Conservation (phyloP, 2,888 invertebrate genomes). For the Gonocerus acuteangulatus region DNA sequence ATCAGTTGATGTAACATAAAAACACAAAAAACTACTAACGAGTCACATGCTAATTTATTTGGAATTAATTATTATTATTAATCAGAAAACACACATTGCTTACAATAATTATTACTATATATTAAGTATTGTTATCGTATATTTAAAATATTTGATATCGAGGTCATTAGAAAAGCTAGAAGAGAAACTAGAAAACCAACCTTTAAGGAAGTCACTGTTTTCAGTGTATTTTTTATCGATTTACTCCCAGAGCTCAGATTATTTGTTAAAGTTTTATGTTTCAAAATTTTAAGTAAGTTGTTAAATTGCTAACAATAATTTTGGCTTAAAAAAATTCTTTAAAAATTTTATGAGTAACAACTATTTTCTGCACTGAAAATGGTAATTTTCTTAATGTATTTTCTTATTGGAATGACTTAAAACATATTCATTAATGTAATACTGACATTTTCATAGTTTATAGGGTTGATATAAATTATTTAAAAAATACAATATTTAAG, state of each 20-base stretch:
- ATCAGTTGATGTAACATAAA: neutral
- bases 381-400: constrained; percentile 20
- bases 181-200: constrained; percentile 6
- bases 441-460: constrained; percentile 14
- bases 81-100: constrained; percentile 14
- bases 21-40: neutral
- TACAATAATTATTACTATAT: constrained; percentile 19
- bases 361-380: neutral
- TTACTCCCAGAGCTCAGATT: too few species aligned
- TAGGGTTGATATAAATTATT: constrained; percentile 17
- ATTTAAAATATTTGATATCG: constrained; percentile 11
- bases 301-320: too few species aligned
- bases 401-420: constrained; percentile 19
- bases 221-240: neutral
- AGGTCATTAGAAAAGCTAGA: constrained; percentile 17
- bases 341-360: too few species aligned
- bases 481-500: constrained; percentile 12
- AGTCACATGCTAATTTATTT: constrained; percentile 14
- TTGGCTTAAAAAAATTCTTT: too few species aligned
- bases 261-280: too few species aligned
- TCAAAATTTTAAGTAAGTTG: too few species aligned
- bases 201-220: constrained; percentile 11
- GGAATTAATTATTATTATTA: neutral
- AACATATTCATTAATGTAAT: constrained; percentile 19
- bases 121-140: constrained; percentile 13